These are phyloP conservation scores for Ganaspis brasiliensis DNA, from an alignment of 2,888 invertebrate species.

Conservation along the genomic window DNA sequence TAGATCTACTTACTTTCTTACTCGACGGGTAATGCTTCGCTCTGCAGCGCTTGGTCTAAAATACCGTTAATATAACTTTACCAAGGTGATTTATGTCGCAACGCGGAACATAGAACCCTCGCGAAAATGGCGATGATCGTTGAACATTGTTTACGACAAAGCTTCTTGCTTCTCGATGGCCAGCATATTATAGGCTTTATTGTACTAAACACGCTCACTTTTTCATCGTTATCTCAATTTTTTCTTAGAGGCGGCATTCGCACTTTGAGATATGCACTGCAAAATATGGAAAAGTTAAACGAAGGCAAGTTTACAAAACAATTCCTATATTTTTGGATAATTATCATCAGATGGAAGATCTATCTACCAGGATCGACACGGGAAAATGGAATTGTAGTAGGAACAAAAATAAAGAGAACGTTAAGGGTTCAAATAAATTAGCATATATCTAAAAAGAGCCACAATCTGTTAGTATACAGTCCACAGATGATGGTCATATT, in stretches of 20 bases:
- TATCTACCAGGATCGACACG: too few relatives aligned
- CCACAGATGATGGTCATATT: too few relatives aligned
- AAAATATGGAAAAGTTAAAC: too few relatives aligned
- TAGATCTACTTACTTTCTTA: constrained; percentile 55
- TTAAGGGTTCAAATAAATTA: too few relatives aligned
- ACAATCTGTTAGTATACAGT: too few relatives aligned
- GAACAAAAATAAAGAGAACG: too few relatives aligned
- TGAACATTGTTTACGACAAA: constrained; percentile 62
- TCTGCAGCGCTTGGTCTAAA: constrained; percentile 65
- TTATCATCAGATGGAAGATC: too few relatives aligned
- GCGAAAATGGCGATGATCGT: constrained; percentile 60
- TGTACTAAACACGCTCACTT: background rate
- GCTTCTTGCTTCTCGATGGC: constrained; percentile 35
- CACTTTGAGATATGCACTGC: background rate
- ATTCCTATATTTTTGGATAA: too few relatives aligned
- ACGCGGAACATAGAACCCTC: constrained; percentile 40
- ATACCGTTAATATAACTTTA: constrained; percentile 76
- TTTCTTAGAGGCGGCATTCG: background rate
- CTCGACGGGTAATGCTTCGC: constrained; percentile 45
- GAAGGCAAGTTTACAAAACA: too few relatives aligned
- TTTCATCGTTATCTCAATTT: constrained; percentile 22
- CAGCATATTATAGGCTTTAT: constrained; percentile 17
- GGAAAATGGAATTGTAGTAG: too few relatives aligned
- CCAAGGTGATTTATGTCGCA: constrained; percentile 68
- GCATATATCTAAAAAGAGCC: too few relatives aligned